Conservation (phyloP, 2,113 vertebrate species). For the Felis chaus region DNA sequence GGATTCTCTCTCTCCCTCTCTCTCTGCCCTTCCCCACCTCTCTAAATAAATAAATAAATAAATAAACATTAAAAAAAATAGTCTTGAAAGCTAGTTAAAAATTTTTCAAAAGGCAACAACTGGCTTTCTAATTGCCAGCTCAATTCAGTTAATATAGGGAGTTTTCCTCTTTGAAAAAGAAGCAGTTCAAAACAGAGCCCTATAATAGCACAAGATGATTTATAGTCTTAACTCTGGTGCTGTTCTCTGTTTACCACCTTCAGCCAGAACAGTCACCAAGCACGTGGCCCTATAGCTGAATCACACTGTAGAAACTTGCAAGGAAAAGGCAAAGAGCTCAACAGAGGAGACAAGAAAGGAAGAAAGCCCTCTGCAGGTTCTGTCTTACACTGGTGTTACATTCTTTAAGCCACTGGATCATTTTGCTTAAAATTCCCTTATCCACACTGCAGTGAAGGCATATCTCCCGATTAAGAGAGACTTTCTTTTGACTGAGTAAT, state of each 20-base stretch:
- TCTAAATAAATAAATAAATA: no score
- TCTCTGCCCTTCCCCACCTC: no score
- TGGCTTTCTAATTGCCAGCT: background rate
- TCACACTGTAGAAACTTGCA: background rate
- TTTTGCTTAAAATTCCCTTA: background rate
- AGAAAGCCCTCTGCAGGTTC: background rate
- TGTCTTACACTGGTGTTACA: background rate
- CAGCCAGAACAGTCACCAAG: background rate
- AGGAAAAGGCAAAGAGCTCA: background rate
- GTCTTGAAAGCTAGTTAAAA: background rate
- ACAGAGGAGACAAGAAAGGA: background rate
- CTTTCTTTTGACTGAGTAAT: background rate
- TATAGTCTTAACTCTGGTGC: background rate
- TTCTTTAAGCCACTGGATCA: background rate
- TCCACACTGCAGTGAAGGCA: background rate
- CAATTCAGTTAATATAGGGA: background rate
- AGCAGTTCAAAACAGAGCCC: background rate
- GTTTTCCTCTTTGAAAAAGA: conserved; percentile 15
- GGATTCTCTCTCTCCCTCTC: no score
- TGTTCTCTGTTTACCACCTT: background rate
- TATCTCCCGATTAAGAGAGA: background rate
- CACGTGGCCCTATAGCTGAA: background rate
- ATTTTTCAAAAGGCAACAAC: background rate
- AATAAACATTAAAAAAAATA: background rate
- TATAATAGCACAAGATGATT: background rate